Percentiles rank a stretch among this genome's conserved stretches.
phyloP scores from a whole-genome alignment of 2,797 vertebrate genomes.

The Acestrorhynchus altus region DNA sequence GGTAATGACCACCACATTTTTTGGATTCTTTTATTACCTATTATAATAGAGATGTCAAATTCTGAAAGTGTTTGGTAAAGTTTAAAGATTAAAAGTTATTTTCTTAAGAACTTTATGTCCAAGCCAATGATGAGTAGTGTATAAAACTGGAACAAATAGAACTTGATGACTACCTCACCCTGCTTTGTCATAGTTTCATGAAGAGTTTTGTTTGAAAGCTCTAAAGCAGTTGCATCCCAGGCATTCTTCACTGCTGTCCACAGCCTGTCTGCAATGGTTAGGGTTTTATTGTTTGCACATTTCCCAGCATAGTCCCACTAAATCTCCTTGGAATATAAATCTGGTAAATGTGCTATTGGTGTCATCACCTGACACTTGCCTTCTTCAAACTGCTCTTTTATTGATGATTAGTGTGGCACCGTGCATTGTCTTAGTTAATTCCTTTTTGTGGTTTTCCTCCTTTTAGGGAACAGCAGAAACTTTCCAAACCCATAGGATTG shows the following conservation, averaged over 20 bases:
- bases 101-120: too few species aligned
- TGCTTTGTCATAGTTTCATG: background rate
- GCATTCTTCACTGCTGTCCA: background rate
- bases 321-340: background rate
- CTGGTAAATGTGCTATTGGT: background rate
- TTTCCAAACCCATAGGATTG: too few species aligned
- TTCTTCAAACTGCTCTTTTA: background rate
- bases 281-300: background rate
- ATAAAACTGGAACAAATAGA: too few species aligned
- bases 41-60: too few species aligned
- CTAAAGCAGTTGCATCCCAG: background rate
- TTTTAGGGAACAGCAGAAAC: too few species aligned
- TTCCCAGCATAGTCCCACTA: background rate
- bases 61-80: too few species aligned
- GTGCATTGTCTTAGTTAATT: background rate
- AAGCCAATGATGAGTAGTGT: too few species aligned
- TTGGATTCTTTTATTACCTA: too few species aligned
- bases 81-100: too few species aligned
- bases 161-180: background rate
- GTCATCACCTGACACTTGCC: background rate
- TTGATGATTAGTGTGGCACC: background rate
- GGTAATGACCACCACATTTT: too few species aligned
- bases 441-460: background rate
- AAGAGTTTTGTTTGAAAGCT: too few species aligned
- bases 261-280: background rate